These are phyloP conservation scores for Heliocidaris tuberculata DNA, from an alignment of 35 echinoderm and acorn worm genomes.

Conservation along the genomic window DNA sequence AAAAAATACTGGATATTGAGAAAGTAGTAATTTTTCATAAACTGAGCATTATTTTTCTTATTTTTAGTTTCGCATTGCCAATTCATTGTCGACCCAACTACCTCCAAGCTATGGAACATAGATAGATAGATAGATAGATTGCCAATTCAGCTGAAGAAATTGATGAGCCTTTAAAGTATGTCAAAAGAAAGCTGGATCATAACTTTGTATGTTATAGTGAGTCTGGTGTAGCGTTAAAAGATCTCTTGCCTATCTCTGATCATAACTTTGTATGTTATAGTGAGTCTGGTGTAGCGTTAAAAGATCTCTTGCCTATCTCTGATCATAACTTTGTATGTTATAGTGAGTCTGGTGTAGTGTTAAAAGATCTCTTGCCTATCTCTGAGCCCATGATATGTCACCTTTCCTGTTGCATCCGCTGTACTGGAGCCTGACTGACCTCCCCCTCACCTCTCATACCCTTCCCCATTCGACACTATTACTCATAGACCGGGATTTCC, in stretches of 20 bases:
- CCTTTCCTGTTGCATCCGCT: background rate
- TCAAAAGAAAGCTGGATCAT: background rate
- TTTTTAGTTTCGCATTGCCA: no score
- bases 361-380: background rate
- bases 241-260: background rate
- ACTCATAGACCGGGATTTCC: constrained; percentile 32
- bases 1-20: no score
- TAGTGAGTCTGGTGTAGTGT: background rate
- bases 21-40: no score
- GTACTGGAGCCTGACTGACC: background rate
- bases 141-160: background rate
- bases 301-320: no score
- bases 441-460: background rate
- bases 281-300: no score
- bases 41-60: no score
- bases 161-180: background rate
- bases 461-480: constrained; percentile 27
- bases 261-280: no score
- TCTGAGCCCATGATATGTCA: background rate
- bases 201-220: background rate
- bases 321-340: background rate
- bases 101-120: no score
- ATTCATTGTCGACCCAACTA: no score
- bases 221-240: background rate
- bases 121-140: no score